phyloP scores from a whole-genome alignment of 2,888 invertebrate species.

The Formica aserva region DNA sequence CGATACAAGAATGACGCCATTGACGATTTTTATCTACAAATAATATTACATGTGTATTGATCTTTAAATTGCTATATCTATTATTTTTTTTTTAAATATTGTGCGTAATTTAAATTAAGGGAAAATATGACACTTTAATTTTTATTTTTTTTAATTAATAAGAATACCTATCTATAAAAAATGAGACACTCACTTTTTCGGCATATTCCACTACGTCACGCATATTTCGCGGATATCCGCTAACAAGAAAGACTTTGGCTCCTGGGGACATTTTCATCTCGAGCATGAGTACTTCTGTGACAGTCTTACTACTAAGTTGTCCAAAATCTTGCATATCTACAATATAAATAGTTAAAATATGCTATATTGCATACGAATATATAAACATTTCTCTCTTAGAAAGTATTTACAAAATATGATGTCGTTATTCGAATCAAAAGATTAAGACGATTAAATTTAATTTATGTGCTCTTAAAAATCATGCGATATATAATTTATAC shows the following conservation, averaged over 20 bases:
- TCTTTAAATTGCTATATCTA: background rate
- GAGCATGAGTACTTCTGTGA: slow-evolving; percentile 95
- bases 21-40: slow-evolving; percentile 93
- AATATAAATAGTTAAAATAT: slow-evolving; percentile 64
- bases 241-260: slow-evolving; percentile 94
- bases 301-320: slow-evolving; percentile 93
- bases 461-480: background rate
- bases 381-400: background rate
- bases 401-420: background rate
- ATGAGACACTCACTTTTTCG: slow-evolving; percentile 90
- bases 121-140: background rate
- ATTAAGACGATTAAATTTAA: background rate
- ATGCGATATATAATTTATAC: background rate
- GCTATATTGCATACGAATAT: background rate
- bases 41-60: slow-evolving; percentile 37
- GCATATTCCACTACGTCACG: slow-evolving; percentile 96
- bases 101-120: background rate
- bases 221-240: slow-evolving; percentile 96
- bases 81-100: background rate
- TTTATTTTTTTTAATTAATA: background rate
- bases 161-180: background rate
- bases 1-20: slow-evolving; percentile 94
- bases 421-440: background rate
- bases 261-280: slow-evolving; percentile 97
- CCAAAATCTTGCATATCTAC: slow-evolving; percentile 96